Percentiles rank a stretch among this genome's conserved stretches.
Evolutionary conservation across 2,113 vertebrate genomes (phyloP).

Genomic region (Xenopus borealis): DNA sequence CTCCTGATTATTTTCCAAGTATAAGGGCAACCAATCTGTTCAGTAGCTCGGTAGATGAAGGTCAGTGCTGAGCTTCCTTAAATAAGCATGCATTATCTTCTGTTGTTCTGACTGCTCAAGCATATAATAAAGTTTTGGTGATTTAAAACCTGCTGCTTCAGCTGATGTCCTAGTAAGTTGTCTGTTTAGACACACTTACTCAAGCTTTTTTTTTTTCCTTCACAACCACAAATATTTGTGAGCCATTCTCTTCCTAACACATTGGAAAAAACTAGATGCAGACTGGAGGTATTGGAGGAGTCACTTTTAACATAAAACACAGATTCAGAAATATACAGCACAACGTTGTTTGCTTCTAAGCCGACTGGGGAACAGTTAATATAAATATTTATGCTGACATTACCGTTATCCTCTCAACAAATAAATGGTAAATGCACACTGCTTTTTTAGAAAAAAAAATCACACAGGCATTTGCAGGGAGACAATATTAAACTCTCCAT

Average conservation of each 20-base stretch:
- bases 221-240: conserved; percentile 9
- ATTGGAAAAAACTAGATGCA: not conserved
- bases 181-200: conserved; percentile 13
- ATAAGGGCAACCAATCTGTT: not conserved
- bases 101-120: conserved; percentile 25
- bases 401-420: not conserved
- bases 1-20: conserved; percentile 13
- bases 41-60: conserved; percentile 10
- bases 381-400: conserved; percentile 1
- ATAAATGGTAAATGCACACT: not conserved
- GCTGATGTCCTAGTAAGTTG: conserved; percentile 19
- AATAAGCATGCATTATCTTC: conserved; percentile 38
- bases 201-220: conserved; percentile 9
- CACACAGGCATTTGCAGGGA: not conserved
- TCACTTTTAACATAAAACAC: not conserved
- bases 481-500: not conserved
- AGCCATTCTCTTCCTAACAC: not conserved
- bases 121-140: conserved; percentile 40
- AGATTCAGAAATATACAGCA: not conserved
- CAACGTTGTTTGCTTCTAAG: not conserved
- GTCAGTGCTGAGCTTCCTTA: conserved; percentile 24
- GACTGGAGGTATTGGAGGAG: not conserved
- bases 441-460: not conserved
- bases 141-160: conserved; percentile 41
- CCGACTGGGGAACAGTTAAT: not conserved